These are phyloP conservation scores for Panzeria rudis DNA, from an alignment of 2,888 invertebrate genomes.

Conservation along the genomic window DNA sequence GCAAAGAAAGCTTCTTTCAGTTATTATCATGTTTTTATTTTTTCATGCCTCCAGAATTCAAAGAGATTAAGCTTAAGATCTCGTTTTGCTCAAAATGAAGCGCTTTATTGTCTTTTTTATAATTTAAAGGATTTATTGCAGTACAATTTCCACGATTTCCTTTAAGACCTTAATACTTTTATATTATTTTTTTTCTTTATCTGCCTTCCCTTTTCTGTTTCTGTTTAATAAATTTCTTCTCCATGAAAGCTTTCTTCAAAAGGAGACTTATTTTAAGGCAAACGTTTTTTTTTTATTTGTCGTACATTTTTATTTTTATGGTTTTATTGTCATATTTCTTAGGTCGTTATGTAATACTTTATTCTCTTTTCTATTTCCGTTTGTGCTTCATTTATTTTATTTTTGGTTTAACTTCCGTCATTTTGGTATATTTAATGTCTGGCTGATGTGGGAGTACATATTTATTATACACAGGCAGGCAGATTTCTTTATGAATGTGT, in stretches of 20 bases:
- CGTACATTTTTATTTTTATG: constrained; percentile 14
- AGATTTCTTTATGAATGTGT: constrained; percentile 1
- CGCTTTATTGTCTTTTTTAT: neutral
- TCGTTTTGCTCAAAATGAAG: neutral
- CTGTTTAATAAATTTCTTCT: neutral
- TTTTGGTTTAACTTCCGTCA: constrained; percentile 11
- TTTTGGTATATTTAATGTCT: neutral
- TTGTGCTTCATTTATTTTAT: constrained; percentile 4
- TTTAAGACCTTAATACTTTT: constrained; percentile 2
- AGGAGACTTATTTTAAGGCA: neutral
- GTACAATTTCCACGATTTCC: constrained; percentile 9
- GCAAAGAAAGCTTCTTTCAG: neutral
- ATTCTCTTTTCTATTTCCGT: constrained; percentile 23
- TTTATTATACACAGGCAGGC: neutral
- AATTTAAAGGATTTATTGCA: constrained; percentile 14
- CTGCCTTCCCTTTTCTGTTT: neutral
- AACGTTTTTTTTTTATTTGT: neutral
- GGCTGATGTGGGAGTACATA: neutral
- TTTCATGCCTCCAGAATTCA: neutral
- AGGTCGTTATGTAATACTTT: constrained; percentile 12
- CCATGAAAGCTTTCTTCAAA: neutral
- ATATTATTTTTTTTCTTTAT: neutral
- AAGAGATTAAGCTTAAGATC: neutral
- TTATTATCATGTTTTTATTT: neutral
- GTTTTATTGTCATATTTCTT: constrained; percentile 34